Evolutionary conservation across 1,140 invertebrate genomes (phyloP).

Genomic region (Camponotus vicinus): DNA sequence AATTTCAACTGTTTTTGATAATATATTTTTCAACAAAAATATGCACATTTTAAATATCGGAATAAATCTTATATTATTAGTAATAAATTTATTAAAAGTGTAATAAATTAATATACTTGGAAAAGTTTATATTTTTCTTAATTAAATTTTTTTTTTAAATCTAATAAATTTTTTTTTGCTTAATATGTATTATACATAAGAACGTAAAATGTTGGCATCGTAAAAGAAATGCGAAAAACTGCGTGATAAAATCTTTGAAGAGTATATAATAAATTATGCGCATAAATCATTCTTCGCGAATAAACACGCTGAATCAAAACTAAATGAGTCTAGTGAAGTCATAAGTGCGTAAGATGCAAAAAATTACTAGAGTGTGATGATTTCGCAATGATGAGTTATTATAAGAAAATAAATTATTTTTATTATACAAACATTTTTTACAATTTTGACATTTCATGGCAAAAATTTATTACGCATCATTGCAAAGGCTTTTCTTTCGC

Average conservation of each 20-base stretch:
- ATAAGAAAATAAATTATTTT: background rate
- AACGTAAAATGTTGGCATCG: background rate
- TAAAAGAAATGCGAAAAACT: constrained; percentile 10
- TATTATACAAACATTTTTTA: background rate
- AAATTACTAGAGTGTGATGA: background rate
- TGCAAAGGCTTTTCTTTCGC: background rate
- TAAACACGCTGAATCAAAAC: constrained; percentile 41
- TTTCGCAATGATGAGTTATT: constrained; percentile 13
- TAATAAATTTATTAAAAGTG: background rate
- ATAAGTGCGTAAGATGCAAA: constrained; percentile 11
- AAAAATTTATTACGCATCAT: background rate
- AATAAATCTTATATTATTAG: background rate
- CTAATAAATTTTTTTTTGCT: background rate
- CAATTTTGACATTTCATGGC: background rate
- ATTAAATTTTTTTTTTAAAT: background rate
- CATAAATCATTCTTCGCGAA: constrained; percentile 20
- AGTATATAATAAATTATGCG: constrained; percentile 36
- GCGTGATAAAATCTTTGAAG: constrained; percentile 3
- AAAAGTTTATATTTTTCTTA: no score
- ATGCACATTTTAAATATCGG: background rate
- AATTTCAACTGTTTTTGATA: background rate
- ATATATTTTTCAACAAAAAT: background rate
- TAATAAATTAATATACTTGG: no score
- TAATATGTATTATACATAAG: background rate
- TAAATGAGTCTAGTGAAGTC: background rate